Evolutionary conservation across 2,113 vertebrate species (phyloP).

Genomic region (Xenopus borealis): DNA sequence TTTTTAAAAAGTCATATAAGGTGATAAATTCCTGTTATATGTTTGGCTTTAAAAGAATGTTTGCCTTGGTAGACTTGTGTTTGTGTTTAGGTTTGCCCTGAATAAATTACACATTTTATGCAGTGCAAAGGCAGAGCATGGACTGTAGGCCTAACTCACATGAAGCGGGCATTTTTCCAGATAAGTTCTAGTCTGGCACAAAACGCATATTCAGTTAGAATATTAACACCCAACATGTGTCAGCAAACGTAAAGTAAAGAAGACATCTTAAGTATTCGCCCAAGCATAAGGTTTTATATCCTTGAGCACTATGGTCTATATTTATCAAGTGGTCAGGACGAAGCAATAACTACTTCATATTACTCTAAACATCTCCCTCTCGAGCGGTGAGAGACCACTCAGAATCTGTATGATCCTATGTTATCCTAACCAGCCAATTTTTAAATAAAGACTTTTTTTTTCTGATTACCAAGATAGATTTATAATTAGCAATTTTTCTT

Average conservation of each 20-base stretch:
- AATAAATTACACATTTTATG: conserved; percentile 40
- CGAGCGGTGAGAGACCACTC: no score
- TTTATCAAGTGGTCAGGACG: neutral
- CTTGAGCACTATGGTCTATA: conserved; percentile 2
- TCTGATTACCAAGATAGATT: no score
- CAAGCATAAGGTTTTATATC: conserved; percentile 28
- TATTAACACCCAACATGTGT: conserved; percentile 30
- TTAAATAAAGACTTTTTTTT: no score
- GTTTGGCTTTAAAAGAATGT: conserved; percentile 43
- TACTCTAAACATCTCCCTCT: no score
- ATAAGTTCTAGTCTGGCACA: conserved; percentile 31
- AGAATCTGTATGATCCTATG: no score
- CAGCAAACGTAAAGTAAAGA: conserved; percentile 14
- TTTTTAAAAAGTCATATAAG: conserved; percentile 37
- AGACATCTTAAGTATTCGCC: conserved; percentile 22
- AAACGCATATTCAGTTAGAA: conserved; percentile 30
- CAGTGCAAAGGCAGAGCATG: conserved; percentile 23
- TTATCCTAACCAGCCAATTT: no score
- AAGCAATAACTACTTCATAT: no score
- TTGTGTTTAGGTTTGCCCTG: conserved; percentile 41
- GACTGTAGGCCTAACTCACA: conserved; percentile 29
- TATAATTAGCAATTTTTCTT: no score
- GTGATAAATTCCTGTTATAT: conserved; percentile 44
- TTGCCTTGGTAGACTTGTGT: conserved; percentile 36
- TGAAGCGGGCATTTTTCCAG: conserved; percentile 35